phyloP scores from a whole-genome alignment of 2,113 vertebrate genomes.

The Sinocyclocheilus grahami region DNA sequence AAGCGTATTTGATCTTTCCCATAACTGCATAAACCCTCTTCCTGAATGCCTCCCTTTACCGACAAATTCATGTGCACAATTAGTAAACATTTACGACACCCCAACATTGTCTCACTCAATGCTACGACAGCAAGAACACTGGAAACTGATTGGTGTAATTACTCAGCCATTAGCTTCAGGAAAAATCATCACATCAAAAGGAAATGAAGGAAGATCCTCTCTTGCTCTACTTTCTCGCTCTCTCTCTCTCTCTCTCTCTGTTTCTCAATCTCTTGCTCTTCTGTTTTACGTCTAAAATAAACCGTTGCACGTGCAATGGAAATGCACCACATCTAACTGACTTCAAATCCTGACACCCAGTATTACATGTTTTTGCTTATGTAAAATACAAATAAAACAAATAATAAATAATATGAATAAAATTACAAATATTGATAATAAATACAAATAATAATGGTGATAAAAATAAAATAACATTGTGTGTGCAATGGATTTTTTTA shows the following conservation, averaged over 20 bases:
- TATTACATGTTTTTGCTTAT: background rate
- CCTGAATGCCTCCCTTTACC: background rate
- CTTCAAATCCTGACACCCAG: background rate
- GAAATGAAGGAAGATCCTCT: slow-evolving; percentile 41
- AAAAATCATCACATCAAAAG: slow-evolving; percentile 51
- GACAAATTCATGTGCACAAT: background rate
- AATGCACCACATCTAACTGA: slow-evolving; percentile 20
- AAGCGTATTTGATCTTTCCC: background rate
- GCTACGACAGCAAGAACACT: slow-evolving; percentile 25
- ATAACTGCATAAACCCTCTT: background rate
- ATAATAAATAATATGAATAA: background rate
- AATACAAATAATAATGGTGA: background rate
- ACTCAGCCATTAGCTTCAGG: slow-evolving; percentile 74
- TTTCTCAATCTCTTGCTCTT: slow-evolving; percentile 20
- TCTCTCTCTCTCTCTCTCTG: slow-evolving; percentile 24
- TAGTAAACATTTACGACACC: background rate
- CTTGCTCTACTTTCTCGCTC: slow-evolving; percentile 28
- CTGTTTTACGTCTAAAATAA: slow-evolving; percentile 34
- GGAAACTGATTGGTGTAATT: slow-evolving; percentile 72
- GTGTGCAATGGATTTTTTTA: no score
- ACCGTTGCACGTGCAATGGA: slow-evolving; percentile 16
- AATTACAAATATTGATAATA: background rate
- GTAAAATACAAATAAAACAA: background rate
- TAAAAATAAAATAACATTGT: no score
- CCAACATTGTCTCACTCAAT: background rate